Evolutionary conservation across 1,140 invertebrate species (phyloP).

Genomic region (Drosophila kikkawai): DNA sequence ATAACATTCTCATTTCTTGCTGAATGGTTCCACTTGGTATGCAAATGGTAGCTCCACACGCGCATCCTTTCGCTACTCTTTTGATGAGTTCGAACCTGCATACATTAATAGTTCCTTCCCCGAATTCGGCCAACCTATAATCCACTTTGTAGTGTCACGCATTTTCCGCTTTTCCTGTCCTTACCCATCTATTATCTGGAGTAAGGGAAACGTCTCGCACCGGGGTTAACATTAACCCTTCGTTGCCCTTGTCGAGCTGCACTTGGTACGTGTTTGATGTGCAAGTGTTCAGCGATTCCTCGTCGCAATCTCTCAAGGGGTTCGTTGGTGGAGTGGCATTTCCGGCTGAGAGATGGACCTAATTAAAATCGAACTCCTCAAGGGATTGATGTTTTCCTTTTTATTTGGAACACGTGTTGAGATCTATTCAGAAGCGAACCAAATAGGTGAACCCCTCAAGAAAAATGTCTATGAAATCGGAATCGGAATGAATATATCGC

Average conservation of each 20-base stretch:
- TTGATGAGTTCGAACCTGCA: constrained; percentile 55
- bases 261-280: constrained; percentile 56
- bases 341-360: constrained; percentile 65
- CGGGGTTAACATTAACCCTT: constrained; percentile 29
- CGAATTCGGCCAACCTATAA: constrained; percentile 32
- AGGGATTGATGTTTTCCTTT: constrained; percentile 37
- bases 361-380: constrained; percentile 63
- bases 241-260: constrained; percentile 17
- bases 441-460: constrained; percentile 5
- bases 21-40: constrained; percentile 35
- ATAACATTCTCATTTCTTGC: background rate
- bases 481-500: constrained; percentile 11
- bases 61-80: constrained; percentile 67
- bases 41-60: constrained; percentile 56
- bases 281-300: constrained; percentile 59
- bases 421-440: constrained; percentile 14
- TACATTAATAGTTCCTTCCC: constrained; percentile 17
- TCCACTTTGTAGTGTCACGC: constrained; percentile 69
- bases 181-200: constrained; percentile 42
- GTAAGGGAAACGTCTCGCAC: constrained; percentile 28
- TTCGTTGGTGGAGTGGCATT: constrained; percentile 42
- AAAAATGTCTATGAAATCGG: constrained; percentile 25
- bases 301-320: constrained; percentile 22
- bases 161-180: constrained; percentile 62
- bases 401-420: constrained; percentile 85